Base-by-base conservation (phyloP, 2,113 vertebrate species). In the Rhabdornis inornatus region DNA sequence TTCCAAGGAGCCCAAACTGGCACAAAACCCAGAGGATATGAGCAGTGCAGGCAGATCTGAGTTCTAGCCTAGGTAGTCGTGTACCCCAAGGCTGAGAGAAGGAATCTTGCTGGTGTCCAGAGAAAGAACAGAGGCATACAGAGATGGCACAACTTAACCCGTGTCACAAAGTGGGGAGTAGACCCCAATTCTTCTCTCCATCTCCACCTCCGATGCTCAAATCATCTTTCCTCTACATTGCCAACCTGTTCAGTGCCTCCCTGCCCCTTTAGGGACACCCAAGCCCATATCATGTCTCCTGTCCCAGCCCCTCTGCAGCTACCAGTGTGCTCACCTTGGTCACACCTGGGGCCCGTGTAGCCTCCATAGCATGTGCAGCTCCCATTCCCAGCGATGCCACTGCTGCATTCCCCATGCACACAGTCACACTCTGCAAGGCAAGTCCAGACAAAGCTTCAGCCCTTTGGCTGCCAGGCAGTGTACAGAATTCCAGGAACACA, bases 341-440 rank as follows among this genome's bases (percentile, higher is more conserved):
- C 98, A 94, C 99, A 99, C 84, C 61, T 98, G 39, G 97, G 95
- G 27, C 99, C 99, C 1, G 97, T 97, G 97, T 99, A 99, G 13
- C 99, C 99, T n/a, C 99, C 98, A 69, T 99, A 97, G 97, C 99
- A 99, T 6, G 94, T 97, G 96, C 99, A 99, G 95, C 96, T 97
- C 45, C 99, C 99, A 1, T 98, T 93, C 4, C 99, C 99, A 3
- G 87, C 66, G 1, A 98, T 87, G 3, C 99, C 98, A 0, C 83
- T 94, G 81, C 77, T 97, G 97, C 99, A 99, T 64, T 98, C 79
- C 37, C 99, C 99, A 0, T 98, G 94, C 15, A 96, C 96, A 89
- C 99, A 99, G 92, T 97, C 98, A 92, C 99, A 99, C 83, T 86
- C 99, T 99, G 96, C 11, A 94, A 89, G 35, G 60, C 3, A 84